phyloP scores from a whole-genome alignment of 1,140 invertebrate genomes.

The Leptinotarsa undecemlineata region DNA sequence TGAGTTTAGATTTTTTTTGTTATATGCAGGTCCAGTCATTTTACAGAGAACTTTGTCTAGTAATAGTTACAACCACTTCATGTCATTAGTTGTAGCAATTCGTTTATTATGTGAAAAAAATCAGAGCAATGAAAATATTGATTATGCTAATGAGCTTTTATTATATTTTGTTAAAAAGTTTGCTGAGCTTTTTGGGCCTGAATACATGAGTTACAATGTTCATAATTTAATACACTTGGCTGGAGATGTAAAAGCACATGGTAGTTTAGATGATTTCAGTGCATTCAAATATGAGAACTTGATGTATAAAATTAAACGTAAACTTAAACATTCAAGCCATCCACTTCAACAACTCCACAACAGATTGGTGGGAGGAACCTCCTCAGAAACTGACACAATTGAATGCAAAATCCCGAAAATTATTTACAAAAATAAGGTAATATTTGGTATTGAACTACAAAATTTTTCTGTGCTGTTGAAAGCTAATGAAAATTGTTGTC shows the following conservation, averaged over 20 bases:
- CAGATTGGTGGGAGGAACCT: constrained; percentile 12
- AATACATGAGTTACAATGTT: constrained; percentile 29
- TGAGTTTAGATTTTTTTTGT: constrained; percentile 16
- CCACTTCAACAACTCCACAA: constrained; percentile 28
- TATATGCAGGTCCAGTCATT: constrained; percentile 22
- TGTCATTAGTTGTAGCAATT: constrained; percentile 20
- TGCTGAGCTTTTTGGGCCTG: constrained; percentile 23
- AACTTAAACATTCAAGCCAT: constrained; percentile 18
- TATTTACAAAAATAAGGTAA: constrained; percentile 13
- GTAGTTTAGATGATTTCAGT: constrained; percentile 25
- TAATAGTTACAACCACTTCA: constrained; percentile 12
- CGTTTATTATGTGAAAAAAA: constrained; percentile 13
- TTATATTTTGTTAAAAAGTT: constrained; percentile 31
- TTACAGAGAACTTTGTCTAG: not conserved
- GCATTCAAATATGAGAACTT: constrained; percentile 33
- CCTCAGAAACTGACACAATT: not conserved
- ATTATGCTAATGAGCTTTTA: constrained; percentile 22
- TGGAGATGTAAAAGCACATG: constrained; percentile 23
- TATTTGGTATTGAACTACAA: constrained; percentile 6
- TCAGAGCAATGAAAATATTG: constrained; percentile 20
- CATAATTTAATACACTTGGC: constrained; percentile 30
- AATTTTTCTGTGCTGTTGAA: not conserved
- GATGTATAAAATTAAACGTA: constrained; percentile 25
- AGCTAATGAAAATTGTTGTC: not conserved
- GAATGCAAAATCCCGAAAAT: constrained; percentile 10